Percentiles rank a stretch among this genome's conserved stretches.
Conservation (phyloP, 1,140 invertebrate genomes). For the Leucophenga varia region DNA sequence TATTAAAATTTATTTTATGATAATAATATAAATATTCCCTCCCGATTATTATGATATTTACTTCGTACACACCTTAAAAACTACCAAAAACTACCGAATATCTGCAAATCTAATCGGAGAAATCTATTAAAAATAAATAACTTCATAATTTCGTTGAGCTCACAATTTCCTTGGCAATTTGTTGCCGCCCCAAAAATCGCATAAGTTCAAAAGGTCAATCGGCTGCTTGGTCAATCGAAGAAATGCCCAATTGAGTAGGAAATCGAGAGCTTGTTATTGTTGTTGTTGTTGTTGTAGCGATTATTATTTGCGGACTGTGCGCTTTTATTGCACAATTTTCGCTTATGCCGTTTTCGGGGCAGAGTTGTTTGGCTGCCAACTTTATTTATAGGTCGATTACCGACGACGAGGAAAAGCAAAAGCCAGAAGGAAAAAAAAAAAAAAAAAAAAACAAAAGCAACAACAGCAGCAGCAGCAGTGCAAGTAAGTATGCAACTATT, state of each 20-base stretch:
- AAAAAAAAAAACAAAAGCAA: slow-evolving; percentile 12
- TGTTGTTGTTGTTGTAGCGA: slow-evolving; percentile 15
- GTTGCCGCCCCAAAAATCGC: slow-evolving; percentile 10
- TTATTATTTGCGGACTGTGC: slow-evolving; percentile 34
- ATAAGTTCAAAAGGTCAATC: slow-evolving; percentile 16
- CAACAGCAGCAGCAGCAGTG: slow-evolving; percentile 5
- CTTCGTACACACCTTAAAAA: too few relatives aligned
- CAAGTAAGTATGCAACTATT: slow-evolving; percentile 29
- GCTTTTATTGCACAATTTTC: slow-evolving; percentile 44
- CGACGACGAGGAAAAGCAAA: slow-evolving; percentile 15
- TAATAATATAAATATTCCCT: too few relatives aligned
- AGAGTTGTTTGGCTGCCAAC: slow-evolving; percentile 38
- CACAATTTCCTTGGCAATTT: too few relatives aligned
- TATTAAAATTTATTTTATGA: too few relatives aligned
- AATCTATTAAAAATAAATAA: too few relatives aligned
- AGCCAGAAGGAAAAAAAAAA: slow-evolving; percentile 20
- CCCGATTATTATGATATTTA: too few relatives aligned
- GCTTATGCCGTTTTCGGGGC: slow-evolving; percentile 36
- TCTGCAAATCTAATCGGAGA: too few relatives aligned
- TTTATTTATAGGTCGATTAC: slow-evolving; percentile 49
- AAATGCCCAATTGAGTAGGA: slow-evolving; percentile 22
- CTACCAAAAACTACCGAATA: too few relatives aligned
- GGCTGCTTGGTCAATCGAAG: slow-evolving; percentile 15
- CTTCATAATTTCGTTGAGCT: too few relatives aligned
- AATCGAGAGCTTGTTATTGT: slow-evolving; percentile 15